A percentile compares a stretch with the other conserved stretches of the same genome.
Evolutionary conservation across 2,113 vertebrate genomes (phyloP).

Genomic region (Felis chaus): DNA sequence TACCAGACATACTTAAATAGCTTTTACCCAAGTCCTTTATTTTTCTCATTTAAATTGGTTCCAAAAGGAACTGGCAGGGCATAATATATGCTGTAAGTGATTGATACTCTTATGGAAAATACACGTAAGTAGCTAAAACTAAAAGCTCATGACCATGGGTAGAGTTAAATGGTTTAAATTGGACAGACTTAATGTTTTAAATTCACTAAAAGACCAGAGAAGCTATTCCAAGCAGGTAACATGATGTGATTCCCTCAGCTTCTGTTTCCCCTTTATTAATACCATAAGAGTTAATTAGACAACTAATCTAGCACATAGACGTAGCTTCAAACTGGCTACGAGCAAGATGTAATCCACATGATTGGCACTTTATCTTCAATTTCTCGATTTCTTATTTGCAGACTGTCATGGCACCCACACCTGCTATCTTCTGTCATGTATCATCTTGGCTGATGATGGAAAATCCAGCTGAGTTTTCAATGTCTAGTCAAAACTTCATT

Average conservation of each 20-base stretch:
- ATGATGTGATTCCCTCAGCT: neutral
- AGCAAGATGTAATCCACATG: neutral
- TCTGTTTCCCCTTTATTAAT: neutral
- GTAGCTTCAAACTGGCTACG: neutral
- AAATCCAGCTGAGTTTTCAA: neutral
- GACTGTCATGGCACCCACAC: neutral
- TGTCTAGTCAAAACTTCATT: neutral
- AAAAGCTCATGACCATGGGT: neutral
- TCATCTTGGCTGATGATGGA: neutral
- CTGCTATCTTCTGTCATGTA: neutral
- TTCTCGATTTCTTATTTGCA: neutral
- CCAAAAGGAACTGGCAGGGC: constrained; percentile 69
- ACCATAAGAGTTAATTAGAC: neutral
- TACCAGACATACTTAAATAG: constrained; percentile 63
- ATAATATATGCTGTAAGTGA: constrained; percentile 53
- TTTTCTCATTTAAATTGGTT: constrained; percentile 68
- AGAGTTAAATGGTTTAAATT: neutral
- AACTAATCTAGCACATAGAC: neutral
- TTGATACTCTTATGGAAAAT: constrained; percentile 69
- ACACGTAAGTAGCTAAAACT: constrained; percentile 44
- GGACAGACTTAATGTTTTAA: neutral
- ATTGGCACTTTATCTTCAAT: rapidly evolving
- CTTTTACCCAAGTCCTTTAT: constrained; percentile 53
- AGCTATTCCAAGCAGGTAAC: neutral
- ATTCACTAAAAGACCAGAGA: neutral